These are phyloP conservation scores for Blastobasis adustella DNA, from an alignment of 2,888 invertebrate genomes.

Conservation along the genomic window DNA sequence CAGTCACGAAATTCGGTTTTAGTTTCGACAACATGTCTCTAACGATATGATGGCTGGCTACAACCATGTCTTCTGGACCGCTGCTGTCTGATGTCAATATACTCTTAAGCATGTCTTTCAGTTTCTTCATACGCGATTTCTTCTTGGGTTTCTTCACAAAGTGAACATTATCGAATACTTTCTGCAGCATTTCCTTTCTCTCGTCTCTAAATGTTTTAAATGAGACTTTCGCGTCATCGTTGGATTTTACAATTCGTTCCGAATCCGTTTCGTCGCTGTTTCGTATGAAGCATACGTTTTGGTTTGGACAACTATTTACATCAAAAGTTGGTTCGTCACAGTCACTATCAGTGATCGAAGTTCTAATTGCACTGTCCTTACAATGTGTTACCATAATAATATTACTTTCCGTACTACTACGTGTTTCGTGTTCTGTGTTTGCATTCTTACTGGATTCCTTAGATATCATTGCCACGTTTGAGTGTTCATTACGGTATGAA, in stretches of 20 bases:
- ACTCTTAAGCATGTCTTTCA: constrained; percentile 36
- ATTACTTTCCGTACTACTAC: no score
- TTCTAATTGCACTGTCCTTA: no score
- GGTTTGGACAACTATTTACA: no score
- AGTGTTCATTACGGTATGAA: no score
- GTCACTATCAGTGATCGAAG: no score
- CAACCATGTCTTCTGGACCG: constrained; percentile 26
- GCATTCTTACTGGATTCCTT: no score
- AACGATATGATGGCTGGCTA: constrained; percentile 24
- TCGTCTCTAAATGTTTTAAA: constrained; percentile 14
- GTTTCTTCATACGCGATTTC: constrained; percentile 29
- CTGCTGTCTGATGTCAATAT: constrained; percentile 46
- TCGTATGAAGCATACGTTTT: neutral
- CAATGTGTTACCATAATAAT: no score
- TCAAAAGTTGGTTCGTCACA: no score
- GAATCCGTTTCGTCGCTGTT: constrained; percentile 13
- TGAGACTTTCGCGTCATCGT: neutral
- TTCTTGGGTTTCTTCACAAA: constrained; percentile 25
- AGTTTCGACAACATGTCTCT: constrained; percentile 36
- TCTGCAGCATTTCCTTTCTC: constrained; percentile 42
- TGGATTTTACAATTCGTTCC: neutral
- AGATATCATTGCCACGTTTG: no score
- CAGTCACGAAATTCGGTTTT: constrained; percentile 31
- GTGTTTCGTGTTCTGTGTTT: no score
- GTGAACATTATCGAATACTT: constrained; percentile 35